A percentile compares a stretch with the other conserved stretches of the same genome.
Conservation (phyloP, 1,140 invertebrate species). For the Drosophila dunni region DNA sequence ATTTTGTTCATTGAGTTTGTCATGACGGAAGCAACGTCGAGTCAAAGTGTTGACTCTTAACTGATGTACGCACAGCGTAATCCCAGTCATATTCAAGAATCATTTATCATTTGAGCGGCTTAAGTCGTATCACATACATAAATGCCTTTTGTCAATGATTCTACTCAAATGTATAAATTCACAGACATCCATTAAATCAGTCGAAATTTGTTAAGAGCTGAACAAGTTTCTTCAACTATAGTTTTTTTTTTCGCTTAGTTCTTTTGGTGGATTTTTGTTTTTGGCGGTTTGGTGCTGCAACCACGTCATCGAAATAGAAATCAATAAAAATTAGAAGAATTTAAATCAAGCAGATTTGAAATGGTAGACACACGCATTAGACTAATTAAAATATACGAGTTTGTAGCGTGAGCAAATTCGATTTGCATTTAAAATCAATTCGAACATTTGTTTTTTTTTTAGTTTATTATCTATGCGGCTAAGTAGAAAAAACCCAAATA, state of each 20-base stretch:
- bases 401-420: slow-evolving; percentile 56
- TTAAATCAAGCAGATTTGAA: slow-evolving; percentile 51
- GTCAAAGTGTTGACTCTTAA: slow-evolving; percentile 66
- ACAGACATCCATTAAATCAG: too few species aligned
- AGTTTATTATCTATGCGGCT: slow-evolving; percentile 37
- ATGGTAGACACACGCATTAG: slow-evolving; percentile 53
- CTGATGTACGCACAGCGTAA: slow-evolving; percentile 72
- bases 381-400: slow-evolving; percentile 72
- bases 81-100: slow-evolving; percentile 69
- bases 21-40: slow-evolving; percentile 67
- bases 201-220: not conserved
- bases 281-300: slow-evolving; percentile 33
- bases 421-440: slow-evolving; percentile 78
- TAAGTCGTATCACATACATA: slow-evolving; percentile 43
- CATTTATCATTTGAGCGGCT: slow-evolving; percentile 68
- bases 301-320: slow-evolving; percentile 59
- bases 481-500: slow-evolving; percentile 42
- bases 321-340: slow-evolving; percentile 55
- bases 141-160: slow-evolving; percentile 51
- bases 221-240: not conserved
- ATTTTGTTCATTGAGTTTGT: slow-evolving; percentile 27
- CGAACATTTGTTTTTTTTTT: slow-evolving; percentile 26
- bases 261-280: not conserved
- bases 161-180: slow-evolving; percentile 56
- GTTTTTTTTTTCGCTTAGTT: too few species aligned